Evolutionary conservation across 1,140 invertebrate species (phyloP), one percentile per base, ranked within the genome.

Genomic region (Aporrectodea caliginosa): DNA sequence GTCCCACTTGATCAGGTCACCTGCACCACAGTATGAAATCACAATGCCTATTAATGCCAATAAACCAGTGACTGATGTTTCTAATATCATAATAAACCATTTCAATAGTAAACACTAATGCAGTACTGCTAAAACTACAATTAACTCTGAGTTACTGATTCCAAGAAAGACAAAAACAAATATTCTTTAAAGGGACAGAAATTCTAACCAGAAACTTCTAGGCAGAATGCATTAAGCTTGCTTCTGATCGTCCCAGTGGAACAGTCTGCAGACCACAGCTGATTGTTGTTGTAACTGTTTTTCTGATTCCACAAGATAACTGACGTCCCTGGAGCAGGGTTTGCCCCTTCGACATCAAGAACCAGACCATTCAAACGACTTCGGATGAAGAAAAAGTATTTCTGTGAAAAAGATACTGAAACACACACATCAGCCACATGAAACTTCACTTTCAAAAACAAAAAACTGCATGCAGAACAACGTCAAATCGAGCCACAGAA

Each of bases 261-360:
- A 30, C 58, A 35, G 71, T 80, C 75, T 0, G n/a, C n/a, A 71
- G 71, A 80, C 79, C 79, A 80, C 34, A 78, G 58, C 35, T 80
- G 79, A 35, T 80, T 80, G 22, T 71, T 71, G 29, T 43, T 27
- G 22, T 73, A 30, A 2, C 1, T 16, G 29, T 69, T 43, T 0
- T 34, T 27, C 72, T 68, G 32, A 70, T 72, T 58, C 16, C 2
- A 75, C 77, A 71, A 58, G 35, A 27, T 33, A 0, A 75, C 30
- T 12, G 29, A 27, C 1, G 73, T 31, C 31, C 75, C 35, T 30
- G 29, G 29, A 1, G 35, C 58, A n/a, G 29, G 29, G 12, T 29
- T 29, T 12, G 22, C 75, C 12, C 43, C 35, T 22, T 1, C 1
- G n/a, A 77, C 58, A 30, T 77, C 75, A 27, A 77, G 43, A 29